A percentile compares a stretch with the other conserved stretches of the same genome.
These are phyloP conservation scores for Tenthredo mesomela DNA, from an alignment of 2,888 invertebrate species.

Conservation along the genomic window DNA sequence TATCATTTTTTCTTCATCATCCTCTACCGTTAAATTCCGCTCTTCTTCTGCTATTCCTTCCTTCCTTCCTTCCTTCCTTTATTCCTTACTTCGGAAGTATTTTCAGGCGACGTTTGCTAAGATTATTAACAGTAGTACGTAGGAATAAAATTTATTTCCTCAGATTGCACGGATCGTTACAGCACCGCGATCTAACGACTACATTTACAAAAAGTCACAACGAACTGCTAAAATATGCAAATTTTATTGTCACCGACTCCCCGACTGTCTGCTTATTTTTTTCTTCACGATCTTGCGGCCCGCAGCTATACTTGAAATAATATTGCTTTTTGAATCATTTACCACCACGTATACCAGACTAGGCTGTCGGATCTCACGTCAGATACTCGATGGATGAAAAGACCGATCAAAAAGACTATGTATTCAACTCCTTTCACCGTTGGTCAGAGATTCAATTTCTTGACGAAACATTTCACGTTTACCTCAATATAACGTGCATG, in stretches of 20 bases:
- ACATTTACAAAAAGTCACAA: conserved; percentile 16
- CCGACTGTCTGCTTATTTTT: conserved; percentile 3
- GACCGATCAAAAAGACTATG: neutral
- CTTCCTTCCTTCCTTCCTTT: conserved; percentile 1
- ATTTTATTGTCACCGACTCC: conserved; percentile 28
- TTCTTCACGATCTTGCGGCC: neutral
- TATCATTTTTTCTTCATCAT: neutral
- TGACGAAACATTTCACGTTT: neutral
- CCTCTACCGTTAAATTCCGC: neutral
- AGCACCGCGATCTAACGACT: neutral
- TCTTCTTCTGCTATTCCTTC: neutral
- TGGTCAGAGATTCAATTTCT: neutral
- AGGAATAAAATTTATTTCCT: conserved; percentile 20
- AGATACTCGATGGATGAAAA: neutral
- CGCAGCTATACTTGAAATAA: neutral
- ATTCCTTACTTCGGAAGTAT: neutral
- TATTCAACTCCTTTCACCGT: neutral
- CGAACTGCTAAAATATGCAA: conserved; percentile 26
- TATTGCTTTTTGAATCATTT: neutral
- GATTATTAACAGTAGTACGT: neutral
- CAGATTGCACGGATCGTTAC: conserved; percentile 46
- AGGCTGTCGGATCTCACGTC: neutral
- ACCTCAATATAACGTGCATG: neutral
- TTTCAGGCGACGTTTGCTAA: conserved; percentile 13
- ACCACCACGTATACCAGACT: neutral